Evolutionary conservation across 2,797 vertebrate genomes (phyloP), one percentile per base, ranked within the genome.

Genomic region (Notoglanidium macrostoma): DNA sequence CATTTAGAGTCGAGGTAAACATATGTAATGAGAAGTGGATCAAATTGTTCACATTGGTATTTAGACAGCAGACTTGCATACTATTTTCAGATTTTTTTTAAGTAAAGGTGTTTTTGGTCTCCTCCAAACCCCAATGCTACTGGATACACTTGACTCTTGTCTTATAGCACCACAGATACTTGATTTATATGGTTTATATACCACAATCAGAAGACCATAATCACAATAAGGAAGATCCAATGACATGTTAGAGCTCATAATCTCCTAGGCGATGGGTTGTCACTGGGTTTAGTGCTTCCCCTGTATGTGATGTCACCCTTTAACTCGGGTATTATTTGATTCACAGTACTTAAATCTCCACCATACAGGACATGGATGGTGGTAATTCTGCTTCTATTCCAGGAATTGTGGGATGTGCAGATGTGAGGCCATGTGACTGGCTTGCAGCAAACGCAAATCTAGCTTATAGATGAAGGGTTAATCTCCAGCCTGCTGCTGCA

Each of bases 401-500:
- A 32, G 51, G 85, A 78, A 59, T 59, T 72, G 54, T 26, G 23
- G 54, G 51, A 21, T 32, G 15, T 49, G 77, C 51, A 29, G 23
- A 72, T 70, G 65, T n/a, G n/a, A 83, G 44, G 79, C 40, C 86
- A 87, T 57, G 79, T 83, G 78, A 80, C 65, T 7, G 40, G 21
- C 44, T 54, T 74, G 23, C n/a, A 51, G 65, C 83, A 67, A 84
- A 86, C 46, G 65, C 84, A 81, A 86, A 86, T 82, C 86, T 82
- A 86, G 85, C 76, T 90, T 59, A 86, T 85, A 78, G 84, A 54
- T 88, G 81, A 88, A 70, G 46, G 70, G 78, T 86, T 87, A 90
- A 89, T 89, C 90, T 88, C 51, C 68, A 65, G 65, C 32, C 65
- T 57, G 14, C 65, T 61, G 40, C 85, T 61, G 65, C 80, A 86